Evolutionary conservation across 2,113 vertebrate genomes (phyloP), one percentile per base, ranked within the genome.

Genomic region (Sisor rabdophorus): DNA sequence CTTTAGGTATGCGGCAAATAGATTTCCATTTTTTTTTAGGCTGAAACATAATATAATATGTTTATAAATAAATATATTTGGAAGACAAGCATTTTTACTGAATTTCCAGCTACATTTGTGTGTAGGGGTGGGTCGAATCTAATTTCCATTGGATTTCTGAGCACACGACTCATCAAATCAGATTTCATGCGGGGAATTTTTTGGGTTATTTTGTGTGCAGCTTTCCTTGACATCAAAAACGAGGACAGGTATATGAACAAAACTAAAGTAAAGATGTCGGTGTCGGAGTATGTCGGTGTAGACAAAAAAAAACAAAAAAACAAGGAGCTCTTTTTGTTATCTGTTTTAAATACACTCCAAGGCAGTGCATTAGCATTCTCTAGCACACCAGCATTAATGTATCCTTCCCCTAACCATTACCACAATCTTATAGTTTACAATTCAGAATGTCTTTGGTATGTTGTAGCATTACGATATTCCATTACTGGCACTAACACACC

Each of bases 131-230:
- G 65, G 47, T 69, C 47, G 19, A 68, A 68, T 50, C 65, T 26
- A 69, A 69, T 69, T 30, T 28, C 19, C 47, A 69, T 50, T 69
- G 65, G 65, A 28, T 52, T 69, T 50, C 65, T 52, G 47, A 69
- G 28, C 65, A 69, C 52, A 48, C 26, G 65, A 22, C 65, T 69
- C 24, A 12, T 44, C 16, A 30, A 69, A 69, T 69, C 24, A 28
- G 47, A 69, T 69, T 69, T 69, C 24, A 69, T 20, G 22, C 19
- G 47, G 65, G 65, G 20, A 24, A 2, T 69, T 69, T 44, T 44
- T 69, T 48, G 48, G 13, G 22, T 67, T 67, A 52, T 69, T 69
- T 13, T 2, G 4, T 28, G 44, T 26, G n/a, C 63, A 67, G n/a
- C 64, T 26, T 22, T 50, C 26, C 22, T 28, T 52, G 65, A 68